A percentile compares a stretch with the other conserved stretches of the same genome.
Conservation (phyloP, 2,888 invertebrate genomes). For the Idaea biselata region DNA sequence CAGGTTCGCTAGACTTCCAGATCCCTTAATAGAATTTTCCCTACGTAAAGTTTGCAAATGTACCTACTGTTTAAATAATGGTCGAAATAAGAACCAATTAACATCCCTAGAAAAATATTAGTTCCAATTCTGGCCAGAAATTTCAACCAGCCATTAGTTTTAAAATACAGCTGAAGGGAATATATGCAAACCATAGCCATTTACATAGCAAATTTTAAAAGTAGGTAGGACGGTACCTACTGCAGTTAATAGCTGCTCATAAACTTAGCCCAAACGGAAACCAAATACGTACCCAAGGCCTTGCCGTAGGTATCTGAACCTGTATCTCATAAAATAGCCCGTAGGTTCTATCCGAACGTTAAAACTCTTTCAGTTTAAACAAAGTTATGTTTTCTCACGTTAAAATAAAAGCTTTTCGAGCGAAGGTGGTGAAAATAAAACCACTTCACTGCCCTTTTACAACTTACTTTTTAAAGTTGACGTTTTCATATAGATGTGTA, state of each 20-base stretch:
- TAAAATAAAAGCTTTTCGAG: neutral
- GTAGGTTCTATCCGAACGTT: neutral
- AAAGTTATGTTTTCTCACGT: neutral
- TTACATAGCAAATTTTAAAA: neutral
- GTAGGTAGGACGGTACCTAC: neutral
- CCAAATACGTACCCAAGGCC: neutral
- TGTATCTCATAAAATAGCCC: conserved; percentile 1
- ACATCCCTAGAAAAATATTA: neutral
- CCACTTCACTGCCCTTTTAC: neutral
- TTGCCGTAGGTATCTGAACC: neutral
- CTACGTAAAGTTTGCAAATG: too few relatives aligned
- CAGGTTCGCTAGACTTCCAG: too few relatives aligned
- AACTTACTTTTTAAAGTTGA: neutral
- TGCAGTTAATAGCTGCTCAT: neutral
- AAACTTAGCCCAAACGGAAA: neutral
- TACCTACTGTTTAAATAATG: too few relatives aligned
- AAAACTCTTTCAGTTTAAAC: conserved; percentile 1
- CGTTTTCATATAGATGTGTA: neutral
- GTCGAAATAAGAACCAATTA: neutral
- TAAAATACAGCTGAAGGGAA: neutral
- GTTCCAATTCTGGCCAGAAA: neutral
- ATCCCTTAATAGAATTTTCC: too few relatives aligned
- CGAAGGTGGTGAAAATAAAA: neutral
- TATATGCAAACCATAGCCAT: neutral
- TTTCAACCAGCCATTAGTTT: neutral